Evolutionary conservation across 2,797 vertebrate genomes (phyloP).

Genomic region (Phyllotis vaccarum): DNA sequence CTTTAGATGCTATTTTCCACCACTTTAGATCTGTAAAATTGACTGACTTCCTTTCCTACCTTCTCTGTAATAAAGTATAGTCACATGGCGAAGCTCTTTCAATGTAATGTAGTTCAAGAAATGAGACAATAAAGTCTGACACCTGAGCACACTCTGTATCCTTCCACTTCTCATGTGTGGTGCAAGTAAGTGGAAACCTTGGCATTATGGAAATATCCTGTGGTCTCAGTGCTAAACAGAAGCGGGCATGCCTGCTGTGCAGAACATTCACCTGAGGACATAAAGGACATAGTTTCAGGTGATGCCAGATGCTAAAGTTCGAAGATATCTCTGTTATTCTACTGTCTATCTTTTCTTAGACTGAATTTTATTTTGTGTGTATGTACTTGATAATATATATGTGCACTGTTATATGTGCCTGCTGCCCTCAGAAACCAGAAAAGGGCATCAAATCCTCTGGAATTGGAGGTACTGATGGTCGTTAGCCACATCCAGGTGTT

Average conservation of each 20-base stretch:
- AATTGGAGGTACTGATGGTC: not conserved
- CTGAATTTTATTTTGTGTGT: not conserved
- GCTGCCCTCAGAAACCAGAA: not conserved
- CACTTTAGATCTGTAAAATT: not conserved
- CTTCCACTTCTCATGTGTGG: rapidly evolving
- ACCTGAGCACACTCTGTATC: rapidly evolving
- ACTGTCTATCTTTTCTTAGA: not conserved
- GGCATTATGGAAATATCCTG: not conserved
- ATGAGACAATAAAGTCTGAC: not conserved
- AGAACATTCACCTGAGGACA: not conserved
- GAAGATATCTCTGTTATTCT: not conserved
- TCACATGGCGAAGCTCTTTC: not conserved
- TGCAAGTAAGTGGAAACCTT: not conserved
- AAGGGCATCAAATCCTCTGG: not conserved
- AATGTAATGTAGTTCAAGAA: not conserved
- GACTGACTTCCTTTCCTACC: not conserved
- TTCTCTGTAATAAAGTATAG: not conserved
- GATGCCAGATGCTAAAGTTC: not conserved
- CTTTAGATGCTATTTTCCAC: not conserved
- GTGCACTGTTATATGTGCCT: not conserved
- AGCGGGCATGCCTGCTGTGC: rapidly evolving
- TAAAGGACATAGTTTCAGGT: not conserved
- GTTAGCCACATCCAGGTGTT: not conserved
- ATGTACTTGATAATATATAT: not conserved
- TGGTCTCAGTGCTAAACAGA: not conserved